Conservation (phyloP, 2,113 vertebrate species). For the Percina caprodes region DNA sequence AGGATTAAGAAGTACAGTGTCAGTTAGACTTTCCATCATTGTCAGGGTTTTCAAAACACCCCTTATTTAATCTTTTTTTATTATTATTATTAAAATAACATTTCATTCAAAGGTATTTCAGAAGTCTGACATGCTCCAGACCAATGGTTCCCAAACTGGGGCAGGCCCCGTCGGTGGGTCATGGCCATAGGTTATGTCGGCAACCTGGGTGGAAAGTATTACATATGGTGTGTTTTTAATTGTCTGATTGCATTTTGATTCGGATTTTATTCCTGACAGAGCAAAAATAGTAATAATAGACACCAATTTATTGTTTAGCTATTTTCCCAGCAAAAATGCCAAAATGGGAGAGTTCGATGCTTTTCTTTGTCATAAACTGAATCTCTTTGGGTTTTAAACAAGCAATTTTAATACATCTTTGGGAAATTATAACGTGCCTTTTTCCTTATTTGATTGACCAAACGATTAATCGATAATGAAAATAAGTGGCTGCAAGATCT, state of each 20-base stretch:
- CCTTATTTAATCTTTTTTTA: neutral
- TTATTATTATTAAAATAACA: neutral
- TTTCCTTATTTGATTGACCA: neutral
- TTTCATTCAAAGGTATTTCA: neutral
- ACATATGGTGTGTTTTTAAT: neutral
- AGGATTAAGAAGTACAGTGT: conserved; percentile 14
- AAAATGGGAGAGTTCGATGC: neutral
- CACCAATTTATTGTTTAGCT: neutral
- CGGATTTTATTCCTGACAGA: neutral
- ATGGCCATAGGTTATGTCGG: too few species aligned
- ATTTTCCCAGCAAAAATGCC: neutral
- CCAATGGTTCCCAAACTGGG: neutral
- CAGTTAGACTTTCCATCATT: neutral
- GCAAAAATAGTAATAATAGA: neutral
- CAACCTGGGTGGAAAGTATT: neutral
- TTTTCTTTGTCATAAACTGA: neutral
- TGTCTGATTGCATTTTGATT: neutral
- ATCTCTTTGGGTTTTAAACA: neutral
- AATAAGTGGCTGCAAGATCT: neutral
- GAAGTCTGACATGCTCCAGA: neutral
- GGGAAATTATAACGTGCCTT: neutral
- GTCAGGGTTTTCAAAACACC: neutral
- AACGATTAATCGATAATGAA: neutral
- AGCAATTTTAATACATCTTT: neutral
- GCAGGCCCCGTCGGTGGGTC: neutral